A percentile compares a stretch with the other conserved stretches of the same genome.
Conservation (phyloP, 2,888 invertebrate species). For the Cantharis nigra region DNA sequence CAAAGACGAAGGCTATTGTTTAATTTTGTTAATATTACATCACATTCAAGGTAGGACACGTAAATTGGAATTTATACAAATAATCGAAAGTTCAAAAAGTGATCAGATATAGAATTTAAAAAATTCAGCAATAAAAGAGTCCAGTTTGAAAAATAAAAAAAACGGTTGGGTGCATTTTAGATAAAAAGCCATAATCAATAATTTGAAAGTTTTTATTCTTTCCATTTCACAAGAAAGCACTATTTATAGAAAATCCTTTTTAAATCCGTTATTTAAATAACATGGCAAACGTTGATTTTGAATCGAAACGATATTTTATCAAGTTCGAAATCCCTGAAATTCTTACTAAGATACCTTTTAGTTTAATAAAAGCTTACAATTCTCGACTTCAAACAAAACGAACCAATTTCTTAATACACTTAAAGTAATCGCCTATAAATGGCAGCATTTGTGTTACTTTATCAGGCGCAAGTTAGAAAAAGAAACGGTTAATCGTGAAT, state of each 20-base stretch:
- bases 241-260: background rate
- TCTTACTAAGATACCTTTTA: conserved; percentile 33
- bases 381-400: conserved; percentile 36
- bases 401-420: conserved; percentile 38
- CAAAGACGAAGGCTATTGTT: background rate
- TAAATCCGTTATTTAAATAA: conserved; percentile 1
- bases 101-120: no score
- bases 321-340: conserved; percentile 17
- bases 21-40: background rate
- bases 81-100: background rate
- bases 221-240: background rate
- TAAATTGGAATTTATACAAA: background rate
- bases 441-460: conserved; percentile 12
- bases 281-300: conserved; percentile 17
- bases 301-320: conserved; percentile 36
- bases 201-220: background rate
- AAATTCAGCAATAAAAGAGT: no score
- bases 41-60: background rate
- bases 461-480: background rate
- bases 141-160: background rate
- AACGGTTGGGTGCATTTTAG: background rate
- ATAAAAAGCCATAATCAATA: background rate
- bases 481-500: background rate
- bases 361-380: conserved; percentile 41
- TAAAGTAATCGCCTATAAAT: conserved; percentile 37